Evolutionary conservation across 1,140 invertebrate genomes (phyloP).

Genomic region (Leucophenga varia): DNA sequence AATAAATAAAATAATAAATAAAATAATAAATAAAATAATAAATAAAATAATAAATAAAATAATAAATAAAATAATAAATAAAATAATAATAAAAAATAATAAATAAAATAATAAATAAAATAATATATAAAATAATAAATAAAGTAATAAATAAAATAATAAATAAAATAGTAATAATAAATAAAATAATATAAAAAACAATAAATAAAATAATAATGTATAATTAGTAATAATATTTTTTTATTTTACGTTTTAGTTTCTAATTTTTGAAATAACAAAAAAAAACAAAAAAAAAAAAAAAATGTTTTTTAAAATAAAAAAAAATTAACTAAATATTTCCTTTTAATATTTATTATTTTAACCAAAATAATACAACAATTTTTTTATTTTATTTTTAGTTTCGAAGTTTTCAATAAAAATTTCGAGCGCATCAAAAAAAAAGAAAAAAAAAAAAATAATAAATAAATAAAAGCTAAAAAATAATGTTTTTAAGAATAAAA

Average conservation of each 20-base stretch:
- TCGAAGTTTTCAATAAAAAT: too few species aligned
- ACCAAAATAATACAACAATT: too few species aligned
- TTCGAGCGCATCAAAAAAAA: not conserved
- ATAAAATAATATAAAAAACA: constrained; percentile 5
- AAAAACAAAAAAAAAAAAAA: not conserved
- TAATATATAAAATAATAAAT: constrained; percentile 2
- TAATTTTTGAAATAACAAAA: not conserved
- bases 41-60: not conserved
- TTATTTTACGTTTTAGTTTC: not conserved
- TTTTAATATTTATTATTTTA: too few species aligned
- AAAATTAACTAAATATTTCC: not conserved
- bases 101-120: constrained; percentile 1
- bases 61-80: not conserved
- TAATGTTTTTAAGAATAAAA: not conserved
- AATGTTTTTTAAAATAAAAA: not conserved
- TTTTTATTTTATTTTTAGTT: too few species aligned
- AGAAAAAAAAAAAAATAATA: not conserved
- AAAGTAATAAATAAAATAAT: constrained; percentile 4
- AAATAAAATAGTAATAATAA: not conserved
- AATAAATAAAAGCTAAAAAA: not conserved
- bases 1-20: not conserved
- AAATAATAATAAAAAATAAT: not conserved
- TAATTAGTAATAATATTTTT: not conserved
- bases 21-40: not conserved
- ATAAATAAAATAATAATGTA: not conserved